Conservation (phyloP, 2,888 invertebrate genomes). For the Venusia cambrica region DNA sequence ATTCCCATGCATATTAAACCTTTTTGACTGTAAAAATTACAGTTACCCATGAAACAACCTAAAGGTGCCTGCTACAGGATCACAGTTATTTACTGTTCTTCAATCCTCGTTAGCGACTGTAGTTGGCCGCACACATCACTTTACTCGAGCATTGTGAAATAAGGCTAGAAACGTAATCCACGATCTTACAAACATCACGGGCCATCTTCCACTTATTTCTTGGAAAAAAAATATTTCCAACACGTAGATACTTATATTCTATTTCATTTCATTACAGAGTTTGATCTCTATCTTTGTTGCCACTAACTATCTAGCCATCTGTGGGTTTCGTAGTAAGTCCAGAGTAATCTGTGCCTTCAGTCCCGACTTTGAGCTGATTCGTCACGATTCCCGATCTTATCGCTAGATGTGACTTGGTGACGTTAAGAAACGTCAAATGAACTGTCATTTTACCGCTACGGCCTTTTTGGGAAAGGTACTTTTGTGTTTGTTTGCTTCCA, state of each 20-base stretch:
- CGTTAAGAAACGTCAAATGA: conserved; percentile 27
- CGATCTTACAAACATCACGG: conserved; percentile 16
- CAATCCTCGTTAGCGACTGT: too few species aligned
- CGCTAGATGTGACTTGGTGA: conserved; percentile 27
- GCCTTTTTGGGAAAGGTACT: conserved; percentile 15
- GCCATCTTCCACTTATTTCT: conserved; percentile 20
- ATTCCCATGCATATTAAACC: too few species aligned
- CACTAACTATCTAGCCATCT: conserved; percentile 7
- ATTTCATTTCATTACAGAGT: conserved; percentile 28
- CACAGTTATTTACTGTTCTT: too few species aligned
- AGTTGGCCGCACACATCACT: too few species aligned
- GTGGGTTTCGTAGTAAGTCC: conserved; percentile 4
- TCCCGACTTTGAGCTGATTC: conserved; percentile 23
- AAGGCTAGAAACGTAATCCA: conserved; percentile 19
- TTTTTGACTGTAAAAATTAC: too few species aligned
- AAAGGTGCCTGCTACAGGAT: too few species aligned
- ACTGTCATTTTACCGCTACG: conserved; percentile 29
- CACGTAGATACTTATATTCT: conserved; percentile 29
- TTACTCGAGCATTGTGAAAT: too few species aligned
- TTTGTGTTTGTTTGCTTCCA: conserved; percentile 2
- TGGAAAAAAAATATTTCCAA: conserved; percentile 25
- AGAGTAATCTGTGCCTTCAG: conserved; percentile 9
- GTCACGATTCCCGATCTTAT: conserved; percentile 32
- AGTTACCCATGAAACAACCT: too few species aligned
- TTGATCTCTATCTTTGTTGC: conserved; percentile 23